Evolutionary conservation across 1,140 invertebrate species (phyloP).

Genomic region (Papilio polyxenes): DNA sequence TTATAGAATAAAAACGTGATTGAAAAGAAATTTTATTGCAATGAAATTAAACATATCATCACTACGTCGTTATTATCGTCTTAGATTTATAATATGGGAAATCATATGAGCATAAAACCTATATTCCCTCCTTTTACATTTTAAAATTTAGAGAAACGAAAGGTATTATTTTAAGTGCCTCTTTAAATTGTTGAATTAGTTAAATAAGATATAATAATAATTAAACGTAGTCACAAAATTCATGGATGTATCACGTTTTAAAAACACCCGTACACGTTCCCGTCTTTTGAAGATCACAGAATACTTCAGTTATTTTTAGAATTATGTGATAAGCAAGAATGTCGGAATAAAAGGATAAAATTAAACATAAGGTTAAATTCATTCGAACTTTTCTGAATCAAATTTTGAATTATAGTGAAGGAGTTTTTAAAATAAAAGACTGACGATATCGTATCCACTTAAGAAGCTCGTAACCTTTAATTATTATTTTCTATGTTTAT

Average conservation of each 20-base stretch:
- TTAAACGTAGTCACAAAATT: neutral
- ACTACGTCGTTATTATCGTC: constrained; percentile 70
- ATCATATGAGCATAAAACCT: constrained; percentile 51
- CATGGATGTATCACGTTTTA: neutral
- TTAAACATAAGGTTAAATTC: neutral
- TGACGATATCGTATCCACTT: neutral
- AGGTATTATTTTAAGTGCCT: no score
- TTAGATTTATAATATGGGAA: constrained; percentile 72
- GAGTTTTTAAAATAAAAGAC: neutral
- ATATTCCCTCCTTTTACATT: constrained; percentile 21
- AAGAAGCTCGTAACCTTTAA: neutral
- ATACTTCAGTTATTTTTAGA: neutral
- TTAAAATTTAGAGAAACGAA: no score
- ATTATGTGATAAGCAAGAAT: neutral
- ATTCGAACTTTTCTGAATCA: no score
- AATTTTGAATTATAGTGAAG: no score
- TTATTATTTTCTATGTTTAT: no score
- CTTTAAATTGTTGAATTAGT: no score
- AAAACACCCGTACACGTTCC: neutral
- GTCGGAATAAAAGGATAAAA: neutral
- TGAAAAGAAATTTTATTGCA: constrained; percentile 51
- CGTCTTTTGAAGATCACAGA: neutral
- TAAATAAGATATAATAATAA: neutral
- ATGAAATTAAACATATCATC: constrained; percentile 69
- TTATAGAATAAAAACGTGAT: neutral